A percentile compares a stretch with the other conserved stretches of the same genome.
These are phyloP conservation scores for Ectemnius continuus DNA, from an alignment of 2,888 invertebrate species.

Conservation along the genomic window DNA sequence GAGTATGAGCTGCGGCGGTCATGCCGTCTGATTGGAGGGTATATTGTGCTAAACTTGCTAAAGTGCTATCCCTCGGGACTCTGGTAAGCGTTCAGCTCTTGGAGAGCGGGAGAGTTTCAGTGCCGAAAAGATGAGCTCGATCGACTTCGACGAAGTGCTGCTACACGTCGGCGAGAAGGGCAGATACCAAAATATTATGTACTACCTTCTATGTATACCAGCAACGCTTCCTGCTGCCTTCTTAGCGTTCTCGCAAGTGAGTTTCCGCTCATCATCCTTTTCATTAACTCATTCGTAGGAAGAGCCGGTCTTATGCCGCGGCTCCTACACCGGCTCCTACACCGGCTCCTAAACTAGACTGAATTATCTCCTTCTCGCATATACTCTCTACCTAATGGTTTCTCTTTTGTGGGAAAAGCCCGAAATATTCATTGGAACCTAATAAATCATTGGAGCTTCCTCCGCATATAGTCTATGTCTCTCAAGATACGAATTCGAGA, in stretches of 20 bases:
- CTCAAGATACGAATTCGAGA: too few species aligned
- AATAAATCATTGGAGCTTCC: too few species aligned
- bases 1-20: constrained; percentile 63
- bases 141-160: constrained; percentile 82
- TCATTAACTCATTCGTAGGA: too few species aligned
- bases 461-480: too few species aligned
- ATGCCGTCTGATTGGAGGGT: constrained; percentile 69
- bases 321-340: too few species aligned
- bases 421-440: too few species aligned
- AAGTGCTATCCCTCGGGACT: constrained; percentile 48
- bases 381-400: too few species aligned
- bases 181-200: constrained; percentile 82
- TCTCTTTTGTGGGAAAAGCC: too few species aligned
- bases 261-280: constrained; percentile 33
- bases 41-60: constrained; percentile 49
- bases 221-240: constrained; percentile 84
- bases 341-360: too few species aligned
- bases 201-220: constrained; percentile 83
- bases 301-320: too few species aligned
- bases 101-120: constrained; percentile 40
- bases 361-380: too few species aligned
- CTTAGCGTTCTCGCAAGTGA: constrained; percentile 84
- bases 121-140: constrained; percentile 75
- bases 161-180: constrained; percentile 83
- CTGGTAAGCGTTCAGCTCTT: constrained; percentile 37